Percentiles rank a stretch among this genome's conserved stretches.
These are phyloP conservation scores for Lutjanus erythropterus DNA, from an alignment of 2,113 vertebrate species.

Conservation along the genomic window DNA sequence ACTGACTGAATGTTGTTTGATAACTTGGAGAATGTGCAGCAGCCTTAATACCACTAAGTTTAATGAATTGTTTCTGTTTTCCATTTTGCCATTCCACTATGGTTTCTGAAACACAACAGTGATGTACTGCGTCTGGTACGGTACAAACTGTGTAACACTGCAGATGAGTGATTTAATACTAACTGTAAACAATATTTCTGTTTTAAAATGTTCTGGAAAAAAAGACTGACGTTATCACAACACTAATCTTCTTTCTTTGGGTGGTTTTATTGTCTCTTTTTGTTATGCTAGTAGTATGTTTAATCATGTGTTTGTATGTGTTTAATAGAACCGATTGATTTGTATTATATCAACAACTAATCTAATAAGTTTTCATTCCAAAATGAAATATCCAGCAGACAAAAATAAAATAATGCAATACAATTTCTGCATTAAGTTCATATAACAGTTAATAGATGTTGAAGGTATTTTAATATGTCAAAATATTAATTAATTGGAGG, in stretches of 20 bases:
- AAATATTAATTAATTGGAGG: not conserved
- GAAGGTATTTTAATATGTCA: not conserved
- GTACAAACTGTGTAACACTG: not conserved
- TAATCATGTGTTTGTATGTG: not conserved
- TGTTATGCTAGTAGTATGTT: not conserved
- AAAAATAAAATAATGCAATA: not conserved
- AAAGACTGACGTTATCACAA: not conserved
- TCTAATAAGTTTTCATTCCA: conserved; percentile 4
- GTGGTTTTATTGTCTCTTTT: conserved; percentile 1
- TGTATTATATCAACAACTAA: not conserved
- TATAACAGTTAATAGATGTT: not conserved
- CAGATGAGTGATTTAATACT: conserved; percentile 5
- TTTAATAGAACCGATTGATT: not conserved
- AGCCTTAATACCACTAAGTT: conserved; percentile 25
- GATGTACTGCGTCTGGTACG: not conserved
- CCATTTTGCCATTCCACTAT: not conserved
- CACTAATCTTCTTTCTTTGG: conserved; percentile 7
- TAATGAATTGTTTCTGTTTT: conserved; percentile 20
- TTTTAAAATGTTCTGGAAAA: conserved; percentile 1
- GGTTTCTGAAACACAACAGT: not conserved
- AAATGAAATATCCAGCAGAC: not conserved
- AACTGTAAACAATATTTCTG: not conserved
- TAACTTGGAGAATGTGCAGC: not conserved
- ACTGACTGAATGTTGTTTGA: conserved; percentile 30
- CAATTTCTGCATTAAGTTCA: not conserved